phyloP scores from a whole-genome alignment of 2,113 vertebrate species.

The Seriola dumerili region DNA sequence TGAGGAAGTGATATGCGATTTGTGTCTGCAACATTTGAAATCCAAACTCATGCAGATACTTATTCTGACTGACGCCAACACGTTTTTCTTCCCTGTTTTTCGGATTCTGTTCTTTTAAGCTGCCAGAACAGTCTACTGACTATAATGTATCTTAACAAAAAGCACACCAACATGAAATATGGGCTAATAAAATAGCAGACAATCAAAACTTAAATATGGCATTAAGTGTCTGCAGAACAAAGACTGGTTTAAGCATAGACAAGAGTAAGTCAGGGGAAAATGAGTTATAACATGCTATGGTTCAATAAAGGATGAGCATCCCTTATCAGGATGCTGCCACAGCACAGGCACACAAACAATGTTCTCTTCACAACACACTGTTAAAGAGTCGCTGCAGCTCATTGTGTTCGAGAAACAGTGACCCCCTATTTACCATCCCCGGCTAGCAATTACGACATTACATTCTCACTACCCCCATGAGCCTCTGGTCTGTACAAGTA shows the following conservation, averaged over 20 bases:
- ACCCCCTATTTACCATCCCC: conserved; percentile 68
- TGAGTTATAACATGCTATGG: conserved; percentile 37
- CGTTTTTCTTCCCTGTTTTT: not conserved
- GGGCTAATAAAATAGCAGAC: conserved; percentile 8
- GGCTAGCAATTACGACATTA: conserved; percentile 72
- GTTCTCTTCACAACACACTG: conserved; percentile 51
- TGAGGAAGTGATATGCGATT: conserved; percentile 44
- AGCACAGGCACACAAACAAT: conserved; percentile 68
- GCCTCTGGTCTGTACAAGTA: conserved; percentile 55
- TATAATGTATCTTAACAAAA: conserved; percentile 28
- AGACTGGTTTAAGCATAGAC: conserved; percentile 23
- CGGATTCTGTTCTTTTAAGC: conserved; percentile 5
- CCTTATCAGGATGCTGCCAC: conserved; percentile 76
- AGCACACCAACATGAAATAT: conserved; percentile 9
- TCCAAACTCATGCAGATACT: not conserved
- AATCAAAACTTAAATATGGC: conserved; percentile 23
- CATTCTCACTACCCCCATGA: conserved; percentile 57
- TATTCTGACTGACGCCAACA: not conserved
- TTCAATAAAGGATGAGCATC: conserved; percentile 59
- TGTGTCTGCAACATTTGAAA: conserved; percentile 17
- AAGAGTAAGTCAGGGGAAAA: conserved; percentile 44
- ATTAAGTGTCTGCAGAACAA: conserved; percentile 35
- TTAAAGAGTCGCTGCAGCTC: conserved; percentile 61
- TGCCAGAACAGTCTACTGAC: not conserved
- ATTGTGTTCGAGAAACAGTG: conserved; percentile 78